Evolutionary conservation across 64 coral and sea anemone genomes (phyloP).

Genomic region (Actinia equina): DNA sequence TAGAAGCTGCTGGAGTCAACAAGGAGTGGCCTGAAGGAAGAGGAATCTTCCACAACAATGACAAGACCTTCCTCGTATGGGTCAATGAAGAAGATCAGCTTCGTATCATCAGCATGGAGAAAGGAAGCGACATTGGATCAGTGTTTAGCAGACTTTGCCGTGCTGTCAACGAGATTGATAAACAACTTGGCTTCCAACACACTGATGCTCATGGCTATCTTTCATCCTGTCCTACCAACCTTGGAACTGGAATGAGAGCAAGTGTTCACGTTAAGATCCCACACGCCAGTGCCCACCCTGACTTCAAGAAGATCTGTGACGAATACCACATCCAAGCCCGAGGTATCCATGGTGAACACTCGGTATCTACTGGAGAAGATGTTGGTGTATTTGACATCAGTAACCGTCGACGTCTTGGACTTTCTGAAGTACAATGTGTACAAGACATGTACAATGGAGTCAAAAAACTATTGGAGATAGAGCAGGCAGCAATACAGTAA

Average conservation of each 20-base stretch:
- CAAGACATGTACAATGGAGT: conserved; percentile 58
- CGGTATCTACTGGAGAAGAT: conserved; percentile 29
- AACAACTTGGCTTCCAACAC: conserved; percentile 64
- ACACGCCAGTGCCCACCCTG: conserved; percentile 52
- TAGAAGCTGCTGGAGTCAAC: conserved; percentile 84
- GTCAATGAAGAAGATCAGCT: conserved; percentile 95
- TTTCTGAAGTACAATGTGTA: conserved; percentile 46
- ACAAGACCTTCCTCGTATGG: conserved; percentile 95
- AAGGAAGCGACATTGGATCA: conserved; percentile 77
- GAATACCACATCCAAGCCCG: conserved; percentile 75
- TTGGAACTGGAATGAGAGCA: conserved; percentile 91
- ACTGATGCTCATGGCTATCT: conserved; percentile 70
- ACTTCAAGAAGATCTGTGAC: conserved; percentile 82
- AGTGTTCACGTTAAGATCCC: conserved; percentile 94
- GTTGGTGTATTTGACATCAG: conserved; percentile 40
- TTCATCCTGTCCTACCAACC: conserved; percentile 81
- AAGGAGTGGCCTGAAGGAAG: conserved; percentile 88
- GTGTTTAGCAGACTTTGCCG: conserved; percentile 70
- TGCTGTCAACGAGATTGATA: conserved; percentile 83
- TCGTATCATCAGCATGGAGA: conserved; percentile 93
- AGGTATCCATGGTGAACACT: conserved; percentile 39
- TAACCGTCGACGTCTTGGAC: conserved; percentile 30
- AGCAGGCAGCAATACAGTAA: conserved; percentile 1
- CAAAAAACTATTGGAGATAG: conserved; percentile 27
- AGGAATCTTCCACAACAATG: conserved; percentile 86